Evolutionary conservation across 2,888 invertebrate species (phyloP), one percentile per base, ranked within the genome.

Genomic region (Smittia sp.): DNA sequence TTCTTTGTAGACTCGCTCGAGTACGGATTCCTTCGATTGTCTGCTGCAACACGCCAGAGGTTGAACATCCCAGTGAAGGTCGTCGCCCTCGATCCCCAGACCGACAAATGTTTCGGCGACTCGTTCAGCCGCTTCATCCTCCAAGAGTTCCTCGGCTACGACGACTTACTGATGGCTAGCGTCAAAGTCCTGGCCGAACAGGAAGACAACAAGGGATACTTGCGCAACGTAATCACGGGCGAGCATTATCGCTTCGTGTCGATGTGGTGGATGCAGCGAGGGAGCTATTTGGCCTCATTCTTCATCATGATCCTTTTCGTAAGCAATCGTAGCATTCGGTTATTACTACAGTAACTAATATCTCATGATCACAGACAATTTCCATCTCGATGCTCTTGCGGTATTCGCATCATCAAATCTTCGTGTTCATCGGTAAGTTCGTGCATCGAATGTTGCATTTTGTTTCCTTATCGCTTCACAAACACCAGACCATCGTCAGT

Each of bases 321-420:
- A 87, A 94, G 98, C 11, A 38, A 15, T 38, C 1, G 15, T 32
- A 32, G 3, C 9, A 32, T 32, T 6, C 6, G 22, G 13, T 22
- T 20, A 15, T 18, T 18, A 54, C 6, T 54, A 20, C 67, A 13
- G 20, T 25, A 1, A 15, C 15, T 15, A 32, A 32, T 27, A 27
- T 11, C 32, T 58, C 13, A 22, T 20, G 11, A 46, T 52, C 20
- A 46, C 89, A 99, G 98, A 99, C 98, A 27, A 92, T 98, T 76
- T 96, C 97, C 63, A 96, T 98, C 78, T 98, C 98, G 58, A 98
- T 98, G 93, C 85, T 99, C 78, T 85, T 99, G 78, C 90, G 98
- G 69, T 99, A 98, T 84, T 98, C 98, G 11, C 99, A 99, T 84
- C 98, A 99, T 82, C 99, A 99, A 85, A 98, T 99, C 80, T 98